A percentile compares a stretch with the other conserved stretches of the same genome.
Evolutionary conservation across 2,797 vertebrate species (phyloP).

Genomic region (Eulemur rubriventer): DNA sequence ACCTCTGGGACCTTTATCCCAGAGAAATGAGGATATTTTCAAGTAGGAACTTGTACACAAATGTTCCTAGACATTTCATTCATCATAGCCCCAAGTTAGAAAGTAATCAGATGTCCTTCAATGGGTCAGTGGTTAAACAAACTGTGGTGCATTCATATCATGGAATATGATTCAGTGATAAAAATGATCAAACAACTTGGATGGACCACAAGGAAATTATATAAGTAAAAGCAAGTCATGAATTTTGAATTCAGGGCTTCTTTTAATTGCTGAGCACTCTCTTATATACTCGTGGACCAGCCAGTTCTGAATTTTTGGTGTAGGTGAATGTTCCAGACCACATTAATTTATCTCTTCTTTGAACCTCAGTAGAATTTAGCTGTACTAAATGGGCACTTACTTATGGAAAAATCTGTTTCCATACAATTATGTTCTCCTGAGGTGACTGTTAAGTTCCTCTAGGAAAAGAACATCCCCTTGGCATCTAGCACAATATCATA

Average conservation of each 20-base stretch:
- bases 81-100: neutral
- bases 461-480: neutral
- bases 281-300: neutral
- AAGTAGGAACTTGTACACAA: neutral
- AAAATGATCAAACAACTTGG: neutral
- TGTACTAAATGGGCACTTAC: neutral
- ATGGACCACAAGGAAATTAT: neutral
- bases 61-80: neutral
- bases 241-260: neutral
- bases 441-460: neutral
- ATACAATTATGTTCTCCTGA: neutral
- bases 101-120: neutral
- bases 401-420: neutral
- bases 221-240: neutral
- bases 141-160: neutral
- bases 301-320: neutral
- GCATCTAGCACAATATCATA: neutral
- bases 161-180: neutral
- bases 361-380: neutral
- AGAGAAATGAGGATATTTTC: slow-evolving; percentile 17
- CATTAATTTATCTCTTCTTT: neutral
- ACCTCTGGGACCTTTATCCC: neutral
- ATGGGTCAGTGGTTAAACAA: neutral
- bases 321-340: neutral
- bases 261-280: neutral